Base-by-base conservation (phyloP, 2,888 invertebrate species). In the Serripes groenlandicus region DNA sequence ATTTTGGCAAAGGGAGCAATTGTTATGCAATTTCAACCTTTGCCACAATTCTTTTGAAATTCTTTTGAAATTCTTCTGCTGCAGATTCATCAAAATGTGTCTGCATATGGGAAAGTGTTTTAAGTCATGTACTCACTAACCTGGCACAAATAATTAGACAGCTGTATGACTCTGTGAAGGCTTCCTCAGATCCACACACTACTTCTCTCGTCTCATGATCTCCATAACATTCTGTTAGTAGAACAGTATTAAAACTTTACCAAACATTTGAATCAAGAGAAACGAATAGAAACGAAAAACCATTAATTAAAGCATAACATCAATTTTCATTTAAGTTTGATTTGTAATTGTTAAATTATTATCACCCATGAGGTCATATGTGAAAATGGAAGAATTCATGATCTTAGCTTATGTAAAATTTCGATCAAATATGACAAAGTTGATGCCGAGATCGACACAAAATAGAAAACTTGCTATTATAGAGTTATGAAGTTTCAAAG, bases 191-290 rank as follows among this genome's bases (percentile, higher is more conserved):
- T 2, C 96, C 96, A 92, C 98, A 98, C 0, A 95, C 91, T 28
- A 97, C 96, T 83, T 96, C 95, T 62, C 96, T 95, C 15, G 95
- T 95, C 49, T 95, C 95, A 91, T 96, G 96, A 5, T 96, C 96
- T 92, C 98, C 98, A 91, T 96, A 96, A 93, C 98, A 98, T 54
- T 95, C 96, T 96, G 88, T 35, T 91, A 89, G 15, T 7, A 15
- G 42, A 42, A 42, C 42, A 42, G 42, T 11, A 11, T 42, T 42
- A 42, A 42, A 42, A 11, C 42, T 42, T 42, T 42, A 15, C 42
- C 42, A 42, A 42, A 42, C 42, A 42, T 11, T 42, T 15, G 9
- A 7, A 15, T 11, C 42, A 11, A 15, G 9, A n/a, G n/a, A n/a
- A n/a, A n/a, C n/a, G n/a, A n/a, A n/a, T n/a, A n/a, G n/a, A n/a